A percentile compares a stretch with the other conserved stretches of the same genome.
Evolutionary conservation across 2,797 vertebrate genomes (phyloP).

Genomic region (Anomalospiza imberbis): DNA sequence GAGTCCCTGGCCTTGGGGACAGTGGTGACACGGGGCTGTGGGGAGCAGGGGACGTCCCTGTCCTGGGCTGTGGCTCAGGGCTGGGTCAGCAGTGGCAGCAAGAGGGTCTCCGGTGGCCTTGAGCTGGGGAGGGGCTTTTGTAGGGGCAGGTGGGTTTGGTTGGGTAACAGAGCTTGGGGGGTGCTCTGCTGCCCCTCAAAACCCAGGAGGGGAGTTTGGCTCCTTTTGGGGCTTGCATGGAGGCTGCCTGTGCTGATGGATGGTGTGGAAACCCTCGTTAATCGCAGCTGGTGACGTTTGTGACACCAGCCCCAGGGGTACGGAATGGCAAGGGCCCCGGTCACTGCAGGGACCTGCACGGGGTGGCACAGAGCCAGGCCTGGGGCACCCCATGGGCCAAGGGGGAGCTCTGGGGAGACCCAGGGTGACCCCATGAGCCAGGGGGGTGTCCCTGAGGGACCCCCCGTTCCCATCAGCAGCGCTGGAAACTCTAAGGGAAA

Average conservation of each 20-base stretch:
- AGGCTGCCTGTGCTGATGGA: neutral
- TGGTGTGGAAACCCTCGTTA: rapidly evolving
- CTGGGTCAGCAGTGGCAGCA: neutral
- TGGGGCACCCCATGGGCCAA: neutral
- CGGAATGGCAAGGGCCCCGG: rapidly evolving
- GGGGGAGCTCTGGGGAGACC: neutral
- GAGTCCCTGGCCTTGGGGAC: neutral
- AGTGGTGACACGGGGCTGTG: neutral
- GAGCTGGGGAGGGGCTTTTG: neutral
- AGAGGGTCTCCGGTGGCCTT: neutral
- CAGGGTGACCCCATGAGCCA: neutral
- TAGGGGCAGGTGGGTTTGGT: neutral
- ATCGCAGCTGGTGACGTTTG: neutral
- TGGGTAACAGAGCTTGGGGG: rapidly evolving
- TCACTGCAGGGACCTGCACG: neutral
- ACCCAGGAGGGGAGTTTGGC: neutral
- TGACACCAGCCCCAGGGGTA: neutral
- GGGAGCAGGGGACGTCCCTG: neutral
- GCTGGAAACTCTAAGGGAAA: neutral
- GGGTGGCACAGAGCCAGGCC: neutral
- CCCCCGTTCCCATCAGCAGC: neutral
- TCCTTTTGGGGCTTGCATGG: neutral
- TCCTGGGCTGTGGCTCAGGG: neutral
- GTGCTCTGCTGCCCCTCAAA: neutral
- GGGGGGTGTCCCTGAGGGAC: neutral